These are phyloP conservation scores for Myotis lucifugus DNA, from an alignment of 2,113 vertebrate species.

Conservation along the genomic window DNA sequence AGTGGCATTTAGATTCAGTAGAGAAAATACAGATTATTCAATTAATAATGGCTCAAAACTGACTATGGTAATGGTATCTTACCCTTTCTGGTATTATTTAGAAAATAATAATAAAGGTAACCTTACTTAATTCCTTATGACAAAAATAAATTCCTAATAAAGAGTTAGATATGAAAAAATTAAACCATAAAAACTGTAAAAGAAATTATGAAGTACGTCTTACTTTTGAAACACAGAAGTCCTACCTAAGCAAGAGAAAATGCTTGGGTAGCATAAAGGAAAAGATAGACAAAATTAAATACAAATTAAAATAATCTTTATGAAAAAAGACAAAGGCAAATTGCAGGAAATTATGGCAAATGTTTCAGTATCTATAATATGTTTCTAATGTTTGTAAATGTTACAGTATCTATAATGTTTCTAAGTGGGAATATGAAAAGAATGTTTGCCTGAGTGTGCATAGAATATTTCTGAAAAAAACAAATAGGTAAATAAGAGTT, in stretches of 20 bases:
- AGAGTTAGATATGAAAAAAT: not conserved
- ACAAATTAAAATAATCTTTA: conserved; percentile 30
- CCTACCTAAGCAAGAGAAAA: conserved; percentile 30
- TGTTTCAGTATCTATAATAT: not conserved
- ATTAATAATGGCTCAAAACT: conserved; percentile 26
- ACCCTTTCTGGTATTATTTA: too few species aligned
- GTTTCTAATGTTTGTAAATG: not conserved
- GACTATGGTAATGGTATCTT: not conserved
- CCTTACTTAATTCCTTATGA: not conserved
- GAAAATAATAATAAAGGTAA: not conserved
- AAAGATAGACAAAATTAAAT: conserved; percentile 28
- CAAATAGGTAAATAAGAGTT: conserved; percentile 11
- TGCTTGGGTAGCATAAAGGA: not conserved
- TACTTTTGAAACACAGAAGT: not conserved
- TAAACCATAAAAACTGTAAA: not conserved
- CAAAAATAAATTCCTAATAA: not conserved
- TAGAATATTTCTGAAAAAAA: conserved; percentile 31
- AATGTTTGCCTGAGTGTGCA: not conserved
- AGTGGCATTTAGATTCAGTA: not conserved
- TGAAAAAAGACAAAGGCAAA: conserved; percentile 12
- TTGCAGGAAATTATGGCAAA: not conserved
- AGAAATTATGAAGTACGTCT: conserved; percentile 3
- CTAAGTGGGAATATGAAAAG: not conserved
- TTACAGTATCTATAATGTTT: not conserved
- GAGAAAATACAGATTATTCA: not conserved